Percentiles rank a stretch among this genome's conserved stretches.
These are phyloP conservation scores for Podarcis lilfordi DNA, from an alignment of 2,797 vertebrate species.

Conservation along the genomic window DNA sequence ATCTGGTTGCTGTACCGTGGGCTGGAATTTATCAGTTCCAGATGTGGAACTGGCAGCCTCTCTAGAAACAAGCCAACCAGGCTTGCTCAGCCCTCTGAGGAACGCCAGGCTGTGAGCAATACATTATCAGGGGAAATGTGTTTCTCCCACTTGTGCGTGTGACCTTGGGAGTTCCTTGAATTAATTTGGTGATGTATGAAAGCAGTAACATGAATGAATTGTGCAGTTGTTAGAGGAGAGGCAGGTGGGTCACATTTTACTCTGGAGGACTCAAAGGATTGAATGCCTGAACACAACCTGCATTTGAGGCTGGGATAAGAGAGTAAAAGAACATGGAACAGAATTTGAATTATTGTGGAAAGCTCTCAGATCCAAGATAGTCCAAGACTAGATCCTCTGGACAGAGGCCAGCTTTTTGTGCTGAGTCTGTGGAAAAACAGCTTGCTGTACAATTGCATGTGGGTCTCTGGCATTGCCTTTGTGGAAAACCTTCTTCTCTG, in stretches of 20 bases:
- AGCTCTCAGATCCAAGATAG: not conserved
- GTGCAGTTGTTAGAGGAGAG: too few species aligned
- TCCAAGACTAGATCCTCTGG: not conserved
- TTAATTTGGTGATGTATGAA: not conserved
- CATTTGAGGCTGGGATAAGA: not conserved
- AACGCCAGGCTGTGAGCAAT: constrained; percentile 7
- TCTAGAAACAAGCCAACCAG: constrained; percentile 16
- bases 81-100: not conserved
- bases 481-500: not conserved
- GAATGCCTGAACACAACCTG: not conserved
- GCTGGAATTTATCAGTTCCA: constrained; percentile 56
- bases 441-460: not conserved
- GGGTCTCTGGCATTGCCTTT: not conserved
- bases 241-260: not conserved
- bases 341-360: not conserved
- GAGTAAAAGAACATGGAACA: not conserved
- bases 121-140: not conserved
- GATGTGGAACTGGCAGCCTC: constrained; percentile 41
- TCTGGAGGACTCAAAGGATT: not conserved
- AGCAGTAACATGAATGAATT: not conserved
- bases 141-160: constrained; percentile 1
- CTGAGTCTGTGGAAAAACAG: not conserved
- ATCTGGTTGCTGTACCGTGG: constrained; percentile 8
- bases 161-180: not conserved
- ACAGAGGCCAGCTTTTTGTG: not conserved